Percentiles rank a stretch among this genome's conserved stretches.
Evolutionary conservation across 1,140 invertebrate species (phyloP).

Genomic region (Panagrolaimus sp.): DNA sequence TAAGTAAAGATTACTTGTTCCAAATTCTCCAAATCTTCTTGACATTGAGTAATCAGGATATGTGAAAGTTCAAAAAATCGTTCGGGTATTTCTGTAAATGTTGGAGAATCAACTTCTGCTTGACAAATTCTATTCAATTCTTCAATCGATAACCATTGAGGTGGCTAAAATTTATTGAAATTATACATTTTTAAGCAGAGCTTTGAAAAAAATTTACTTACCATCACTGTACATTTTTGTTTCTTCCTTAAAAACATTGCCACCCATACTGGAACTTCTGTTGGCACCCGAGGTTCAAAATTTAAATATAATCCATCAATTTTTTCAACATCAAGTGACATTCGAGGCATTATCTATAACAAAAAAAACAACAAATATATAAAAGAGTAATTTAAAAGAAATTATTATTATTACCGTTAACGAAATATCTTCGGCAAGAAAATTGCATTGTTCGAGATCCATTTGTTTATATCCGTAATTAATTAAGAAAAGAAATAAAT

Average conservation of each 20-base stretch:
- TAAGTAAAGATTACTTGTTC: neutral
- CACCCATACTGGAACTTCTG: slow-evolving; percentile 80
- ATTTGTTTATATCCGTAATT: too few species aligned
- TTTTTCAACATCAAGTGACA: slow-evolving; percentile 63
- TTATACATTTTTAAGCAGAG: neutral
- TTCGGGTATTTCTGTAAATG: slow-evolving; percentile 73
- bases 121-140: slow-evolving; percentile 75
- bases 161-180: slow-evolving; percentile 62
- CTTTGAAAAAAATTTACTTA: too few species aligned
- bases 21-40: slow-evolving; percentile 1
- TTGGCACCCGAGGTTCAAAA: slow-evolving; percentile 75
- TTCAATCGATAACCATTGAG: slow-evolving; percentile 87
- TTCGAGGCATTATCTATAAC: slow-evolving; percentile 86
- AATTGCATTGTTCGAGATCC: slow-evolving; percentile 66
- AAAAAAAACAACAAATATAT: slow-evolving; percentile 43
- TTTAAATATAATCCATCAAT: slow-evolving; percentile 70
- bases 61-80: slow-evolving; percentile 49
- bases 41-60: neutral
- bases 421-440: slow-evolving; percentile 79
- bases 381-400: neutral
- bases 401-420: slow-evolving; percentile 63
- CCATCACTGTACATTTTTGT: slow-evolving; percentile 81
- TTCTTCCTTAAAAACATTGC: slow-evolving; percentile 84
- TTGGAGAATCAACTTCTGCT: slow-evolving; percentile 73
- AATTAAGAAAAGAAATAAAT: too few species aligned